Base-by-base conservation (phyloP, 2,113 vertebrate species). In the Dicrurus megarhynchus region DNA sequence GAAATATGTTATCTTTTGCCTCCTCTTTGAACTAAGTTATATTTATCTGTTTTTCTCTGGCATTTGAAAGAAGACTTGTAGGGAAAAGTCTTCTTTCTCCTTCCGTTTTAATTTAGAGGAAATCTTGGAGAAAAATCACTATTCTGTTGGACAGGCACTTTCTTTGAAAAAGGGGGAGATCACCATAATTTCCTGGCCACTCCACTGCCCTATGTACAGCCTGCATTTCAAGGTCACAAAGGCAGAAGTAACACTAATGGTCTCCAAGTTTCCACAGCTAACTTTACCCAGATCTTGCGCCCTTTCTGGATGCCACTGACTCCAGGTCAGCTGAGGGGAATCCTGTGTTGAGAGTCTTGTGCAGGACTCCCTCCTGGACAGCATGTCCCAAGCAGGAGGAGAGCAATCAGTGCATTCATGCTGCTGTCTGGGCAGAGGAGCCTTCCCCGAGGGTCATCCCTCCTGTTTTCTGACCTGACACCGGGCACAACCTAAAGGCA, bases 261-360 rank as follows among this genome's bases (percentile, higher is more conserved):
- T 12, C 5, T 70, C 33, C 84, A 87, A 35, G 64, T 67, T 95
- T 93, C 73, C 69, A 81, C 16, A 55, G 35, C 17, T 65, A 84
- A 69, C 21, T 63, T 78, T 30, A 74, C 41, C 23, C 68, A 81
- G 42, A 67, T 35, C 26, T 81, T 50, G 50, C 68, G 55, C 8
- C 11, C 46, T 67, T 87, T 63, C 69, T 74, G 75, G 42, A 42
- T 2, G 5, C 46, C 32, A 53, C 3, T 26, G 71, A 50, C 42
- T 16, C 23, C 88, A 56, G 78, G 47, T 74, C 47, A 71, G 60
- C 18, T 22, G 35, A 90, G 20, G 10, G 22, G 26, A 76, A 68
- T 30, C 22, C 30, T 0, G 0, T 24, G 59, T 53, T 1, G 1
- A 77, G 16, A 52, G 22, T 23, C 18, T 47, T 0, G 0, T 1